These are phyloP conservation scores for Aporophyla nigra DNA, from an alignment of 2,888 invertebrate genomes.

Conservation along the genomic window DNA sequence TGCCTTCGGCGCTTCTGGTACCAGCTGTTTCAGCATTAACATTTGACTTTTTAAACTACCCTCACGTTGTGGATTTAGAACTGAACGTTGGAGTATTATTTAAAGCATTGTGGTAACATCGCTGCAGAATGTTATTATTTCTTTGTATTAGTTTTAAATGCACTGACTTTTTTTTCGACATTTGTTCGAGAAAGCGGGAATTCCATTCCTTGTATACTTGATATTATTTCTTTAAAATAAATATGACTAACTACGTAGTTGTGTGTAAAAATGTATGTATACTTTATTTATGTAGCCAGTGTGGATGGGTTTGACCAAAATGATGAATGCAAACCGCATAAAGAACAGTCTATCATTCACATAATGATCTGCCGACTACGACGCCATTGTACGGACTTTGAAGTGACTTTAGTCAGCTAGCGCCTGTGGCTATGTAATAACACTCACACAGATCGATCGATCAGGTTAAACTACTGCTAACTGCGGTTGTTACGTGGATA, in stretches of 20 bases:
- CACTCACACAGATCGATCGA: too few species aligned
- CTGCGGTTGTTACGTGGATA: too few species aligned
- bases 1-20: conserved; percentile 7
- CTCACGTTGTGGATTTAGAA: conserved; percentile 41
- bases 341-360: not conserved
- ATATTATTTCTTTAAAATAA: not conserved
- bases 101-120: conserved; percentile 32
- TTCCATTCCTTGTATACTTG: not conserved
- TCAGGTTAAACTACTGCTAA: too few species aligned
- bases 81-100: conserved; percentile 18
- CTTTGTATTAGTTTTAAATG: conserved; percentile 1
- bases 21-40: conserved; percentile 28
- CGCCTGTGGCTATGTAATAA: too few species aligned
- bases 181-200: not conserved
- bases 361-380: not conserved
- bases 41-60: conserved; percentile 39
- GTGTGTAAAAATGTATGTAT: not conserved
- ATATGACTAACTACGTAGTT: not conserved
- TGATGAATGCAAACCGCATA: not conserved
- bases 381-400: not conserved
- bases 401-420: not conserved
- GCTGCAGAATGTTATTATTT: conserved; percentile 33
- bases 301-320: not conserved
- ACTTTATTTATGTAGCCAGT: not conserved
- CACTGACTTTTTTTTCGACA: not conserved